Evolutionary conservation across 2,888 invertebrate genomes (phyloP).

Genomic region (Eurytoma californica): DNA sequence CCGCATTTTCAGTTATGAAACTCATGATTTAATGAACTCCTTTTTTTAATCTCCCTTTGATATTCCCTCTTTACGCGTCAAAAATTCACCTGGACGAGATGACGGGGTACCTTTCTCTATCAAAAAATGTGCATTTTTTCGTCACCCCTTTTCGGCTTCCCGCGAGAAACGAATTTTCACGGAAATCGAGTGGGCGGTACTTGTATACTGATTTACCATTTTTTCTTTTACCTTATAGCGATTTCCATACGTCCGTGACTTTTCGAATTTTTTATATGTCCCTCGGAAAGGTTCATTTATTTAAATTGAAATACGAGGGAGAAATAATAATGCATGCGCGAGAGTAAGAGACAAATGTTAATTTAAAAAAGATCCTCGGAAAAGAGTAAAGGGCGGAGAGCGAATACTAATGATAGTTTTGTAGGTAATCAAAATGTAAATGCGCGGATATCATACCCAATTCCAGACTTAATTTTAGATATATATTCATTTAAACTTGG

Average conservation of each 20-base stretch:
- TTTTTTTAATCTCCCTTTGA: neutral
- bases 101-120: neutral
- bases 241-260: neutral
- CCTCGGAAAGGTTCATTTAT: neutral
- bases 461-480: too few species aligned
- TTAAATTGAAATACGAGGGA: neutral
- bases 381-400: too few species aligned
- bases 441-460: too few species aligned
- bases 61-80: neutral
- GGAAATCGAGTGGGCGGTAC: neutral
- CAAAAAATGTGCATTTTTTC: neutral
- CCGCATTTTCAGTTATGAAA: neutral
- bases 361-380: too few species aligned
- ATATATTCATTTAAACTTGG: too few species aligned
- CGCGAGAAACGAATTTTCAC: neutral
- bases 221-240: too few species aligned
- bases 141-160: neutral
- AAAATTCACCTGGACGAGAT: neutral
- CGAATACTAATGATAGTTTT: too few species aligned
- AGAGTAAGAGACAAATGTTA: too few species aligned
- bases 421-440: too few species aligned
- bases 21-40: neutral
- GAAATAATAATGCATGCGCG: neutral
- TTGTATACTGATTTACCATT: too few species aligned
- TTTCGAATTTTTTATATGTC: neutral